Evolutionary conservation across 2,797 vertebrate genomes (phyloP), one percentile per base, ranked within the genome.

Genomic region (Thalassophryne amazonica): DNA sequence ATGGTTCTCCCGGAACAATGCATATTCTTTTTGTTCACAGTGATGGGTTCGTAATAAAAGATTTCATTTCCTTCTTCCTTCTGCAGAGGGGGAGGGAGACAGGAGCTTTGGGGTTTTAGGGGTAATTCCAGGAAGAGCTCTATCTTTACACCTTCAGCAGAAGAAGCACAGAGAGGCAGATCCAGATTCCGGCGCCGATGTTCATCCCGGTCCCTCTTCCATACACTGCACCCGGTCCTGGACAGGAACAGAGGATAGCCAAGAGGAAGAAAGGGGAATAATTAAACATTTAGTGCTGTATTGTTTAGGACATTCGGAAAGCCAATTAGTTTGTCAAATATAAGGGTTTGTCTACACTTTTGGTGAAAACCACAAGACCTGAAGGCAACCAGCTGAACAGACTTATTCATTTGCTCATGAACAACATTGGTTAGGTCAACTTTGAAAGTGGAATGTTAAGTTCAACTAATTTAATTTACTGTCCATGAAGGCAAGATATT

Each of bases 1-100:
- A 94, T 94, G 93, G 92, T n/a, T n/a, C 91, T 93, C 92, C 92
- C 92, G 91, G 93, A 91, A 91, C 87, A 92, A 95, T 94, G 94
- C 93, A 95, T 92, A 87, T 91, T 83, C 76, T 88, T 86, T 84
- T 88, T 91, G 83, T 94, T 95, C 94, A 95, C 94, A 95, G 94
- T 95, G 94, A 94, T 92, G 93, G 94, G 93, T 94, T 95, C 88
- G 88, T 92, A 89, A 89, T 92, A 91, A 89, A 92, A 91, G 88
- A 89, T 87, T 84, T 85, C 62, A 72, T 86, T 80, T 76, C 74
- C 57, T 43, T 80, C 72, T 78, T 80, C 69, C 75, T 65, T 81
- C 69, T 37, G 11, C 51, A 22, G 58, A 52, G 29, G 42, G 61
- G 66, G 63, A 39, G 32, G 19, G 35, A 21, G 30, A 20, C 27